Evolutionary conservation across 2,888 invertebrate species (phyloP), one percentile per base, ranked within the genome.

Genomic region (Metopia argyrocephala): DNA sequence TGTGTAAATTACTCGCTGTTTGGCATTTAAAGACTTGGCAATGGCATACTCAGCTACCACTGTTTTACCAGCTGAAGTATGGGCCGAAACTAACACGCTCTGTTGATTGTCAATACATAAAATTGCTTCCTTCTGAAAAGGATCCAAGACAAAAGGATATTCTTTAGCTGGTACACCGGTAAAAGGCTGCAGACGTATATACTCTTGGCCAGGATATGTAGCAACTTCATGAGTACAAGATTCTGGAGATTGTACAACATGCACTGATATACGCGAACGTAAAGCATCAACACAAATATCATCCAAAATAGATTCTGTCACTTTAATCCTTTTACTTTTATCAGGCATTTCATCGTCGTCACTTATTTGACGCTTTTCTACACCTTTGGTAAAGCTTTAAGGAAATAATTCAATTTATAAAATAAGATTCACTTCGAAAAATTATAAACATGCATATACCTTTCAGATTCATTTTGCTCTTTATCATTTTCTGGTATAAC

Each of bases 31-130:
- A 0, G 98, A 98, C 88, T 96, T 93, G 0, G 99, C 99, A 88
- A 99, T 97, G 1, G 98, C 97, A 92, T 90, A 98, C 96, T 99
- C 98, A 4, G 99, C 99, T 6, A 98, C 98, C 2, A 99, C 99
- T 73, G 99, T 99, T 93, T 99, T 99, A 66, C 99, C 99, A 57
- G 99, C 99, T 3, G 99, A 99, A 0, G 99, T 99, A 89, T 99
- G 99, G 6, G 99, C 99, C 2, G 99, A 99, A 0, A 99, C 99
- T 54, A 99, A 92, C 5, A 99, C 99, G 9, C 98, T 98, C 89
- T 99, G 98, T 87, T 97, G 95, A 90, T 99, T 99, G 88, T 99
- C 98, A 85, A 99, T 95, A 89, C 99, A 99, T 65, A 96, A 91
- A 83, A 99, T 96, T 0, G 99, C 98, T 91, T 98, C 97, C 86